phyloP scores from a whole-genome alignment of 2,888 invertebrate genomes.

The Philonicus albiceps region DNA sequence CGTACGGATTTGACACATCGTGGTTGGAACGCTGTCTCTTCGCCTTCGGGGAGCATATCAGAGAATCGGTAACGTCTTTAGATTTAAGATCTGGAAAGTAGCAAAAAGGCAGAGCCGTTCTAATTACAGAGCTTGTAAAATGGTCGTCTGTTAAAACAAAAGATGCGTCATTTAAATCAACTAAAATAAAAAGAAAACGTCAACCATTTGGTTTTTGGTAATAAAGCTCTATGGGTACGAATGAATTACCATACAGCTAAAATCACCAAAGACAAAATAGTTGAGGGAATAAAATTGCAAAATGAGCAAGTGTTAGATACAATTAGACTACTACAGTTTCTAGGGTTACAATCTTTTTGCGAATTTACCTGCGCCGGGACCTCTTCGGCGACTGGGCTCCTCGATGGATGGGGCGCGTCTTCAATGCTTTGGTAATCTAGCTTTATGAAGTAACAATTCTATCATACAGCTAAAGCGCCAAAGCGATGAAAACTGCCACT shows the following conservation, averaged over 20 bases:
- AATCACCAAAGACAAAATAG: slow-evolving; percentile 75
- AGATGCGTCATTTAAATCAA: background rate
- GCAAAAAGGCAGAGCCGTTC: background rate
- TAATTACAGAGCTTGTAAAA: background rate
- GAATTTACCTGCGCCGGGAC: background rate
- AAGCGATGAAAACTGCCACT: slow-evolving; percentile 72
- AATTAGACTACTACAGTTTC: slow-evolving; percentile 42
- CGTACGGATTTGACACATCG: slow-evolving; percentile 55
- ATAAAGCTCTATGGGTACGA: slow-evolving; percentile 75
- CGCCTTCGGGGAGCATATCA: slow-evolving; percentile 59
- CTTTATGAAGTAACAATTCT: slow-evolving; percentile 81
- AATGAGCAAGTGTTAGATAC: slow-evolving; percentile 26
- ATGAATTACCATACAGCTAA: slow-evolving; percentile 73
- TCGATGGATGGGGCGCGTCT: slow-evolving; percentile 54
- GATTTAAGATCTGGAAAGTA: slow-evolving; percentile 53
- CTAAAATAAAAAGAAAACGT: slow-evolving; percentile 53
- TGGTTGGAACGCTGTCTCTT: slow-evolving; percentile 61
- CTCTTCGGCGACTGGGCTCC: background rate
- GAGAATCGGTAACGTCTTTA: slow-evolving; percentile 58
- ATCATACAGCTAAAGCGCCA: slow-evolving; percentile 92
- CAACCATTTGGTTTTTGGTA: slow-evolving; percentile 72
- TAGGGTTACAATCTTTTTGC: background rate
- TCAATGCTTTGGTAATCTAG: slow-evolving; percentile 93
- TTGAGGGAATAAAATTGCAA: slow-evolving; percentile 55
- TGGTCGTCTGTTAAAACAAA: slow-evolving; percentile 6